Percentiles rank a stretch among this genome's conserved stretches.
These are phyloP conservation scores for Porites divaricata DNA, from an alignment of 92 coral and sea anemone species.

Conservation along the genomic window DNA sequence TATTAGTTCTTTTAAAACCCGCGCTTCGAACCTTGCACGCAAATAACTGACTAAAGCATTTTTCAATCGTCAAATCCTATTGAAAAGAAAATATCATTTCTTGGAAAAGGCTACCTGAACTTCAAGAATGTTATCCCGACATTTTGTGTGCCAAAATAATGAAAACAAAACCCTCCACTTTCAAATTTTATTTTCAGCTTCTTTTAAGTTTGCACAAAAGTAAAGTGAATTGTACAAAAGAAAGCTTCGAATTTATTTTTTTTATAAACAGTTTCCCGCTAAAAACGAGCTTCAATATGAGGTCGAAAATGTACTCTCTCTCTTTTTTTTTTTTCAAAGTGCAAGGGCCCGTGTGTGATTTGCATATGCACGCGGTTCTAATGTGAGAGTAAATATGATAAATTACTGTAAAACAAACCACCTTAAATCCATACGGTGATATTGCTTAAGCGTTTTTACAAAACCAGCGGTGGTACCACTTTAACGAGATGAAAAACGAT, in stretches of 20 bases:
- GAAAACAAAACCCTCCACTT: background rate
- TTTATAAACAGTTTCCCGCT: background rate
- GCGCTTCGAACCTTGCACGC: too few relatives aligned
- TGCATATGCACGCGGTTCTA: conserved; percentile 1
- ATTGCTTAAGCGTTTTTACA: conserved; percentile 23
- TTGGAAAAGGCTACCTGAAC: background rate
- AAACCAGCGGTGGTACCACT: conserved; percentile 15
- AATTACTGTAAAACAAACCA: conserved; percentile 23
- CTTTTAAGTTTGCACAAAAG: background rate
- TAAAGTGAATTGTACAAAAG: background rate
- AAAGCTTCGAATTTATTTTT: background rate
- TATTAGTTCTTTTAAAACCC: too few relatives aligned
- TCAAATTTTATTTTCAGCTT: background rate
- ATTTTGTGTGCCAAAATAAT: conserved; percentile 3
- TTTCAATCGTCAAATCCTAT: background rate
- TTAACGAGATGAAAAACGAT: conserved; percentile 6
- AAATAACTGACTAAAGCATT: background rate
- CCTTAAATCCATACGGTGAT: conserved; percentile 22
- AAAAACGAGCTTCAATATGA: background rate
- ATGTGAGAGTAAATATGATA: conserved; percentile 12
- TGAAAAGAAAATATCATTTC: background rate
- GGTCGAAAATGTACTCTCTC: background rate
- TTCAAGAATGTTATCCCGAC: background rate
- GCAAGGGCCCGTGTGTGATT: background rate
- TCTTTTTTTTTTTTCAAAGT: too few relatives aligned